Percentiles rank a stretch among this genome's conserved stretches.
These are phyloP conservation scores for Potorous gilbertii DNA, from an alignment of 2,797 vertebrate genomes.

Conservation along the genomic window DNA sequence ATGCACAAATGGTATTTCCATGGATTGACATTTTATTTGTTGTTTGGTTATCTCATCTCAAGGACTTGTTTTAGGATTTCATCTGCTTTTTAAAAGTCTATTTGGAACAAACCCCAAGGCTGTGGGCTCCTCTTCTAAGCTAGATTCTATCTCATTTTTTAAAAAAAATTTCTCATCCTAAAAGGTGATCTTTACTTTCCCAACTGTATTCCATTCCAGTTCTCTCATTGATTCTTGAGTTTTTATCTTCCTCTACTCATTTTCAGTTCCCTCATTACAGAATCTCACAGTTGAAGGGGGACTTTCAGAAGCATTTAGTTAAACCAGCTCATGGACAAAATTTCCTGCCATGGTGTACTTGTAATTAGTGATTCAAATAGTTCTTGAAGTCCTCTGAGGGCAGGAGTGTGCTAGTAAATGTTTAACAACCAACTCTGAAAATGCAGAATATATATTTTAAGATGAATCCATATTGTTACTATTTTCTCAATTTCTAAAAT, in stretches of 20 bases:
- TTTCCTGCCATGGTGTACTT: not conserved
- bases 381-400: not conserved
- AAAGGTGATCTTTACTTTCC: not conserved
- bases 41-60: constrained; percentile 23
- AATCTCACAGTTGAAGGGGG: not conserved
- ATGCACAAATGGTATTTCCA: constrained; percentile 53
- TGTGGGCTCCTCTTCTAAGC: not conserved
- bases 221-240: not conserved
- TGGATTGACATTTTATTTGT: constrained; percentile 40
- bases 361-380: not conserved
- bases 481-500: not conserved
- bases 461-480: not conserved
- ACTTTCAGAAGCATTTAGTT: not conserved
- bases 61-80: not conserved
- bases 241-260: not conserved
- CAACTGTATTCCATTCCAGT: not conserved
- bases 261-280: not conserved
- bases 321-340: not conserved
- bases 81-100: not conserved
- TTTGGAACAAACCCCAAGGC: constrained; percentile 3
- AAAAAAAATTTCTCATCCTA: not conserved
- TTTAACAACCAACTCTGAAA: not conserved
- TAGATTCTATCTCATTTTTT: constrained; percentile 16
- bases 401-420: not conserved
- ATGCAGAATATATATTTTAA: not conserved